Conservation (phyloP, 2,113 vertebrate genomes). For the Ancistrus triradiatus region DNA sequence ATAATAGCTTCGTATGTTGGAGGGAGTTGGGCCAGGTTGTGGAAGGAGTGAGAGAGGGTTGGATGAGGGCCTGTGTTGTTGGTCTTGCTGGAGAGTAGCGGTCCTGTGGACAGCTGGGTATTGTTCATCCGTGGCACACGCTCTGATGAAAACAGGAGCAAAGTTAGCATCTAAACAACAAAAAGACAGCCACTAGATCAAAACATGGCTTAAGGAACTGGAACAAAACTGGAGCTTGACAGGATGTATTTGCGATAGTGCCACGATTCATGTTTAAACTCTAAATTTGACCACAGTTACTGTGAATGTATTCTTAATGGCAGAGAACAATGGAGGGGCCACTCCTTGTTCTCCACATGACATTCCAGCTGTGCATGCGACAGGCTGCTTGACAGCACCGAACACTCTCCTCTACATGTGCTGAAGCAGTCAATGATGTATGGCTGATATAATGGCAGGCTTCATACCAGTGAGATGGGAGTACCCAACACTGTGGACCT, state of each 20-base stretch:
- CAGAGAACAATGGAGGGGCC: neutral
- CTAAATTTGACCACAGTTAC: too few species aligned
- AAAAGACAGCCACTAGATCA: neutral
- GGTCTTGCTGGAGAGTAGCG: conserved; percentile 69
- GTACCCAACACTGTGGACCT: too few species aligned
- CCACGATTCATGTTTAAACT: too few species aligned
- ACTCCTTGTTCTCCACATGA: too few species aligned
- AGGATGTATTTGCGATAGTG: too few species aligned
- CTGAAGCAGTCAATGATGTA: neutral
- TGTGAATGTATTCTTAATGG: neutral
- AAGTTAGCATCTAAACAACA: neutral
- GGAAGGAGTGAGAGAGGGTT: conserved; percentile 83
- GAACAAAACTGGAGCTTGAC: neutral
- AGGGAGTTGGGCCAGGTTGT: conserved; percentile 87
- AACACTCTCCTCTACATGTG: neutral
- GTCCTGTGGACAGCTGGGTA: conserved; percentile 64
- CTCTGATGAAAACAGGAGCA: conserved; percentile 52
- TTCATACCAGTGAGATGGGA: too few species aligned
- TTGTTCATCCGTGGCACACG: conserved; percentile 71
- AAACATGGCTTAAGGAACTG: neutral
- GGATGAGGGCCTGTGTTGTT: conserved; percentile 63
- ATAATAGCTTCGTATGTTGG: conserved; percentile 78
- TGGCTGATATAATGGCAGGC: neutral
- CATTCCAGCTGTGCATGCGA: too few species aligned
- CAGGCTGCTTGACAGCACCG: too few species aligned